Percentiles rank a stretch among this genome's conserved stretches.
phyloP scores from a whole-genome alignment of 2,113 vertebrate genomes.

The Callorhinus ursinus region DNA sequence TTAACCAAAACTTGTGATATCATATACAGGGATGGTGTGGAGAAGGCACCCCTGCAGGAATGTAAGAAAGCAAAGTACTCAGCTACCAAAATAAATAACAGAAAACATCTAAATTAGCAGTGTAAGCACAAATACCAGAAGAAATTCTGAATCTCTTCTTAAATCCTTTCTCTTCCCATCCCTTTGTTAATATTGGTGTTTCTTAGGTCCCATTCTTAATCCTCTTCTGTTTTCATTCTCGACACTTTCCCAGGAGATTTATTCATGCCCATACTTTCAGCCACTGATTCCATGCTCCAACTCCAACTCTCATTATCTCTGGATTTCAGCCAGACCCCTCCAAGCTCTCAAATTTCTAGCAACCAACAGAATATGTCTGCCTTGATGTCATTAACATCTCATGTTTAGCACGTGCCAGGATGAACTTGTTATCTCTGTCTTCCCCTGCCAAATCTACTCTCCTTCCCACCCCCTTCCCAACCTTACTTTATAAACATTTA shows the following conservation, averaged over 20 bases:
- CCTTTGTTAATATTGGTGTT: neutral
- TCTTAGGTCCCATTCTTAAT: neutral
- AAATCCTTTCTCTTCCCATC: neutral
- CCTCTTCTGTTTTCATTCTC: neutral
- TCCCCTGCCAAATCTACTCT: neutral
- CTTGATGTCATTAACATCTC: neutral
- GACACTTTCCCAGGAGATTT: neutral
- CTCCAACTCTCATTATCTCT: neutral
- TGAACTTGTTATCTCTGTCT: neutral
- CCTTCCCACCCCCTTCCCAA: neutral
- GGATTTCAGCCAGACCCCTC: neutral
- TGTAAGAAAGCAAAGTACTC: neutral
- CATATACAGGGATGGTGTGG: neutral
- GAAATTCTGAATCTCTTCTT: neutral
- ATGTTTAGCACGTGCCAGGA: neutral
- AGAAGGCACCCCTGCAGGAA: neutral
- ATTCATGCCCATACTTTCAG: neutral
- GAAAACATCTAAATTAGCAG: neutral
- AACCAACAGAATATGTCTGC: neutral
- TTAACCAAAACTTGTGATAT: neutral
- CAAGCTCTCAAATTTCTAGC: constrained; percentile 19
- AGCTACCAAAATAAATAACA: neutral
- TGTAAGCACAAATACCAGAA: neutral
- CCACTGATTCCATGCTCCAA: neutral
- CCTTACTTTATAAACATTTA: constrained; percentile 5